phyloP scores from a whole-genome alignment of 2,888 invertebrate genomes.

The Scaptodrosophila latifasciaeformis region DNA sequence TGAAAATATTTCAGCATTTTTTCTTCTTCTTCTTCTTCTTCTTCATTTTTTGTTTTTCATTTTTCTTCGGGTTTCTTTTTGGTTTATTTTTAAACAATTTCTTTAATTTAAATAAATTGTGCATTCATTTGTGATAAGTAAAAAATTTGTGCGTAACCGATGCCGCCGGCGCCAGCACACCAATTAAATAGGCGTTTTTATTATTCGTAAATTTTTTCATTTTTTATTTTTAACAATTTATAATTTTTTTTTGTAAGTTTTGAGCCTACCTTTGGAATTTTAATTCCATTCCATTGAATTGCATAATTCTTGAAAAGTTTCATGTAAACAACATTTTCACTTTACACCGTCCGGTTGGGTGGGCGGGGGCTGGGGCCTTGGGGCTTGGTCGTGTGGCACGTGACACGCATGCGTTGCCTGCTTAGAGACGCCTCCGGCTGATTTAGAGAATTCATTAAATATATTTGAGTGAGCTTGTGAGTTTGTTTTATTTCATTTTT shows the following conservation, averaged over 20 bases:
- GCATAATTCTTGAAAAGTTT: conserved; percentile 49
- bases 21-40: neutral
- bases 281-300: conserved; percentile 24
- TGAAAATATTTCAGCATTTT: conserved; percentile 43
- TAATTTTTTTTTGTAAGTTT: neutral
- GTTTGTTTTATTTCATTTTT: neutral
- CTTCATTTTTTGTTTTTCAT: neutral
- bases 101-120: conserved; percentile 57
- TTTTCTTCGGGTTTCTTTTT: conserved; percentile 1
- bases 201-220: conserved; percentile 19
- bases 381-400: conserved; percentile 38
- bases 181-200: conserved; percentile 61
- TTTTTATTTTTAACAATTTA: neutral
- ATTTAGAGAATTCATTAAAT: too few relatives aligned
- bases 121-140: conserved; percentile 23
- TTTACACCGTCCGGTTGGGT: neutral
- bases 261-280: conserved; percentile 39
- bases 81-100: conserved; percentile 60
- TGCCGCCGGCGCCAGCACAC: conserved; percentile 46
- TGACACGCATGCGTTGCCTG: conserved; percentile 51
- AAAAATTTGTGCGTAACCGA: neutral
- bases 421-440: neutral
- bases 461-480: too few relatives aligned
- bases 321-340: conserved; percentile 31
- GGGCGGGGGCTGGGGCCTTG: neutral